These are phyloP conservation scores for Pangasianodon gigas DNA, from an alignment of 2,113 vertebrate genomes.

Conservation along the genomic window DNA sequence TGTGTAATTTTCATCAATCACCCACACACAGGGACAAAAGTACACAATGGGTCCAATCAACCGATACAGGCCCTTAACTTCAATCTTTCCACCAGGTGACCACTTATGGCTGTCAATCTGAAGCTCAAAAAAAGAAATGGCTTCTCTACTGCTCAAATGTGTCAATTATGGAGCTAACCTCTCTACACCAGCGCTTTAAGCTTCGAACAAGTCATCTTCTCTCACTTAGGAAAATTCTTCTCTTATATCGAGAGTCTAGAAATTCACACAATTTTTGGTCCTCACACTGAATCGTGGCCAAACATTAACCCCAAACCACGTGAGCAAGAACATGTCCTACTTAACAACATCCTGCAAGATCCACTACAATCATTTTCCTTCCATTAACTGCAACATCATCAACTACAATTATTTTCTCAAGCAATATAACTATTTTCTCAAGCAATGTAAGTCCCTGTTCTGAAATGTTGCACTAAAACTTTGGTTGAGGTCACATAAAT, in stretches of 20 bases:
- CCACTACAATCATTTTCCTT: background rate
- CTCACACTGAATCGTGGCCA: background rate
- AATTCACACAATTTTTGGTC: conserved; percentile 55
- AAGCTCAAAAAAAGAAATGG: conserved; percentile 40
- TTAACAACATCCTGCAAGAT: background rate
- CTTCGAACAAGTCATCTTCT: conserved; percentile 63
- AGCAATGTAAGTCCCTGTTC: background rate
- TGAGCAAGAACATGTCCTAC: background rate
- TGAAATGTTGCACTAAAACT: background rate
- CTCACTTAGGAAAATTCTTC: conserved; percentile 64
- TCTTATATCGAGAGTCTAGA: conserved; percentile 57
- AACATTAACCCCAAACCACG: background rate
- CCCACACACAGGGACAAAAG: conserved; percentile 60
- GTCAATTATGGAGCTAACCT: conserved; percentile 51
- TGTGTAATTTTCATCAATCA: conserved; percentile 75
- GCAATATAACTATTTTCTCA: background rate
- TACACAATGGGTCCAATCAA: conserved; percentile 75
- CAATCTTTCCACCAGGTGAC: conserved; percentile 61
- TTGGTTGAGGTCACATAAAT: background rate
- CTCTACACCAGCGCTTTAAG: conserved; percentile 46
- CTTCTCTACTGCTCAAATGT: conserved; percentile 52
- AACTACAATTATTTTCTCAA: background rate
- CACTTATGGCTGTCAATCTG: conserved; percentile 56
- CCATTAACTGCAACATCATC: background rate
- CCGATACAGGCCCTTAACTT: conserved; percentile 59